Evolutionary conservation across 2,888 invertebrate species (phyloP).

Genomic region (Margaritifera margaritifera): DNA sequence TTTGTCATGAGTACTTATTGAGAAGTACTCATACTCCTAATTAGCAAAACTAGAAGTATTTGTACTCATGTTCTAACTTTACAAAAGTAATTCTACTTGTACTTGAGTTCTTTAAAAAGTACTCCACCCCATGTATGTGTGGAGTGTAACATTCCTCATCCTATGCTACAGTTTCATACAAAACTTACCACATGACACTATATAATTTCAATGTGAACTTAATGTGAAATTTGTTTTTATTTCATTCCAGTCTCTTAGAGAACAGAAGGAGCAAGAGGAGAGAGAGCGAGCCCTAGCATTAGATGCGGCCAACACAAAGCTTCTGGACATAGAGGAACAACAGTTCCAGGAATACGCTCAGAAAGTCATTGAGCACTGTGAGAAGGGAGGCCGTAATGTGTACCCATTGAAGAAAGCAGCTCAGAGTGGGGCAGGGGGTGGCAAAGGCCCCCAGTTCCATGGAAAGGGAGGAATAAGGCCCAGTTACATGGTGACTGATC

Average conservation of each 20-base stretch:
- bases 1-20: too few species aligned
- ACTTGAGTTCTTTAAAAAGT: too few species aligned
- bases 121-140: too few species aligned
- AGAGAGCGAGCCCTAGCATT: constrained; percentile 51
- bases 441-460: constrained; percentile 66
- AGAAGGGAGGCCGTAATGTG: constrained; percentile 69
- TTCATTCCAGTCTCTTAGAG: constrained; percentile 31
- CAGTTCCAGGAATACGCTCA: constrained; percentile 72
- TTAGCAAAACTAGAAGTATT: too few species aligned
- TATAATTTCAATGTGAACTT: too few species aligned
- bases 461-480: constrained; percentile 71
- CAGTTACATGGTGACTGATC: constrained; percentile 69
- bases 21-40: too few species aligned
- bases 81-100: too few species aligned
- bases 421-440: constrained; percentile 66
- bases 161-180: too few species aligned
- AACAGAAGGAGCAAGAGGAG: constrained; percentile 36
- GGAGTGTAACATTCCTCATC: too few species aligned
- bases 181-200: too few species aligned
- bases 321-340: constrained; percentile 67
- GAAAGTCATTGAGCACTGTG: constrained; percentile 71
- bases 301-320: constrained; percentile 64
- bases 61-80: too few species aligned
- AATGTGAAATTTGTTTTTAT: too few species aligned
- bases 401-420: constrained; percentile 70